Base-by-base conservation (phyloP, 2,113 vertebrate genomes). In the Perccottus glenii region DNA sequence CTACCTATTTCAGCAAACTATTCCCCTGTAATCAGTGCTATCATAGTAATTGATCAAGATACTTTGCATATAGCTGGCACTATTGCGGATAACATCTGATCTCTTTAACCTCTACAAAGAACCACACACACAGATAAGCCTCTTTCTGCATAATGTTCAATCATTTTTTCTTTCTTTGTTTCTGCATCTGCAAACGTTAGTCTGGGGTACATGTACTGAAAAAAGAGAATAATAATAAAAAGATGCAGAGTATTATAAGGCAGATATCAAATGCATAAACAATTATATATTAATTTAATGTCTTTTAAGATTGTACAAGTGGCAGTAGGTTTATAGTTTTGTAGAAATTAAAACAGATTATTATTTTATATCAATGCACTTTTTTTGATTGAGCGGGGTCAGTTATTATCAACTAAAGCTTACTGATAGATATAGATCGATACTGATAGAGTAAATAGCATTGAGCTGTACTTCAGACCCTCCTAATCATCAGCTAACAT, bases 351-450 rank as follows among this genome's bases (percentile, higher is more conserved):
- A n/a, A n/a, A n/a, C n/a, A n/a, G n/a, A n/a, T n/a, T n/a, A n/a
- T n/a, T n/a, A n/a, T n/a, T n/a, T n/a, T n/a, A n/a, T n/a, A n/a
- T n/a, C n/a, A n/a, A n/a, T n/a, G n/a, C n/a, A n/a, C n/a, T n/a
- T n/a, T n/a, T n/a, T n/a, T n/a, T n/a, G n/a, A n/a, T n/a, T n/a
- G n/a, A n/a, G n/a, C n/a, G n/a, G n/a, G n/a, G n/a, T n/a, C n/a
- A n/a, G n/a, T n/a, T n/a, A 9, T 77, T 87, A 87, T 87, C 76
- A 46, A 7, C 55, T 77, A 80, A 11, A 32, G 9, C 1, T 10
- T 4, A 2, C 16, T 67, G 65, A 88, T 83, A 71, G 3, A 44
- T 0, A 4, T 1, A 4, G n/a, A n/a, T n/a, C n/a, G n/a, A n/a
- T n/a, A n/a, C n/a, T n/a, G n/a, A n/a, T n/a, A n/a, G n/a, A 55